phyloP scores from a whole-genome alignment of 2,113 vertebrate species.

The Apodemus sylvaticus region DNA sequence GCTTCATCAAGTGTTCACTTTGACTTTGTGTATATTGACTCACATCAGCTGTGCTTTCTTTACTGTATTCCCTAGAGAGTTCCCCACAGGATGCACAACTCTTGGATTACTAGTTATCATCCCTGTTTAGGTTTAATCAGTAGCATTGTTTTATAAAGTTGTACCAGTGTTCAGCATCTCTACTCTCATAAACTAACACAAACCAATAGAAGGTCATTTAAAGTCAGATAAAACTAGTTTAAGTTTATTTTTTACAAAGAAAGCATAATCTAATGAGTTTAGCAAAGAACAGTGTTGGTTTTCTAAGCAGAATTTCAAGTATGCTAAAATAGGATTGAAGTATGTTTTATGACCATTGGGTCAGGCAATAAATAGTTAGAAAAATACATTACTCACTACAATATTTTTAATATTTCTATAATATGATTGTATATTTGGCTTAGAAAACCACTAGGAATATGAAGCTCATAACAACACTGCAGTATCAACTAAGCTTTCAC shows the following conservation, averaged over 20 bases:
- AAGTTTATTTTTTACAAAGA: neutral
- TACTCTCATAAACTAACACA: neutral
- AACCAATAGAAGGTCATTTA: neutral
- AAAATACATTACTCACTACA: neutral
- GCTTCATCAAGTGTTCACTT: neutral
- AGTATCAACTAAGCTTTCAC: neutral
- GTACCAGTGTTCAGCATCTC: neutral
- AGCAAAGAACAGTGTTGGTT: neutral
- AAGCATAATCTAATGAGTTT: neutral
- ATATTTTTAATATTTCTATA: neutral
- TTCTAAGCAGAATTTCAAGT: neutral
- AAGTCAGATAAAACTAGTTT: neutral
- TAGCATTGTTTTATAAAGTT: neutral
- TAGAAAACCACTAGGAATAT: neutral
- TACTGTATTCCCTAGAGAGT: neutral
- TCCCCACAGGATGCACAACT: neutral
- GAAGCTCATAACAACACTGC: neutral
- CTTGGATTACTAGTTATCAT: neutral
- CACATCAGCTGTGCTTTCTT: neutral
- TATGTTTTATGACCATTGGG: neutral
- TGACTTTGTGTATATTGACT: neutral
- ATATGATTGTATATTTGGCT: neutral
- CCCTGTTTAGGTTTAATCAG: neutral
- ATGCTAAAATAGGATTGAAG: constrained; percentile 34
- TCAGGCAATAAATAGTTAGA: neutral